Evolutionary conservation across 2,797 vertebrate genomes (phyloP).

Genomic region (Myotis myotis): DNA sequence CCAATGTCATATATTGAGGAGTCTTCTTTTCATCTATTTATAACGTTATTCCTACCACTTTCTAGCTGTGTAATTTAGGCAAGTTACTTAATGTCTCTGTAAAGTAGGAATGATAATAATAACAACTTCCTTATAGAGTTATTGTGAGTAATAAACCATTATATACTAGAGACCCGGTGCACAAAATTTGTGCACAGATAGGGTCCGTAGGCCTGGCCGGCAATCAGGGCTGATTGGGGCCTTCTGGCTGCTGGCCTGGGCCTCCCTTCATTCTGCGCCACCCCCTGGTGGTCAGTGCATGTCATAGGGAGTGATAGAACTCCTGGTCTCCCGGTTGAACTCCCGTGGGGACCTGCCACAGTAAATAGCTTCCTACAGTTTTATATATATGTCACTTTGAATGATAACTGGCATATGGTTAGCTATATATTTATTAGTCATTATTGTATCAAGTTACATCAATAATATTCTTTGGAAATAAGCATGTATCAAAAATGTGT

Average conservation of each 20-base stretch:
- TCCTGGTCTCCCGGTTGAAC: no score
- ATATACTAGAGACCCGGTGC: no score
- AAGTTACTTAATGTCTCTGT: background rate
- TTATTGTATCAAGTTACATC: background rate
- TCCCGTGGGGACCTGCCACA: no score
- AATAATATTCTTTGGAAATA: background rate
- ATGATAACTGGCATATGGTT: background rate
- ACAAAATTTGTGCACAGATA: no score
- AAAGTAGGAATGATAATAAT: background rate
- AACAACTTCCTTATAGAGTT: background rate
- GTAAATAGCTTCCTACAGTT: no score
- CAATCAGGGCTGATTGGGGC: no score
- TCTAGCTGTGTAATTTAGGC: background rate
- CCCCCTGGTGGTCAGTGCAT: no score
- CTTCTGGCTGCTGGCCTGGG: no score
- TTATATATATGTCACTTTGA: background rate
- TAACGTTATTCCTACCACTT: background rate
- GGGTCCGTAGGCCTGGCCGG: no score
- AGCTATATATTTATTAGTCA: background rate
- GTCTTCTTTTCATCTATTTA: background rate
- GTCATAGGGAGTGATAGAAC: no score
- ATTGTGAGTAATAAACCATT: background rate
- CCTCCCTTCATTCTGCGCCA: no score
- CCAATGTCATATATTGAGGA: background rate
- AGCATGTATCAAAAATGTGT: background rate